These are phyloP conservation scores for Euleptes europaea DNA, from an alignment of 2,113 vertebrate genomes.

Conservation along the genomic window DNA sequence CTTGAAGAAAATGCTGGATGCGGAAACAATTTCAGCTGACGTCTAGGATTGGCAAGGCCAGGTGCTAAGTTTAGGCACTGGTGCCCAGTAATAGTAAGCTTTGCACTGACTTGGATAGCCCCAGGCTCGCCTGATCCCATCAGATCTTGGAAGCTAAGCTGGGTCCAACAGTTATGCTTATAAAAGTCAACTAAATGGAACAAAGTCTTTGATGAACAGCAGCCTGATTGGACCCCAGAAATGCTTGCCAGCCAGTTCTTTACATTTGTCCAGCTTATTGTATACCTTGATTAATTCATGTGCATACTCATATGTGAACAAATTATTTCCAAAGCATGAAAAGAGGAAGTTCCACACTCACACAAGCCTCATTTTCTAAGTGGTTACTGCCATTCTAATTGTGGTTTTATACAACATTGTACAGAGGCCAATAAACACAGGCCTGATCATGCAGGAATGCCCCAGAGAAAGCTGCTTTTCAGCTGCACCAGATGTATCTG, in stretches of 20 bases:
- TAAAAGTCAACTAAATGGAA: background rate
- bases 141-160: no score
- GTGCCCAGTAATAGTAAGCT: no score
- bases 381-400: conserved; percentile 2
- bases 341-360: background rate
- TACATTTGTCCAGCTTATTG: background rate
- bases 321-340: background rate
- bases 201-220: background rate
- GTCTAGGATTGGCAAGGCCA: no score
- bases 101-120: no score
- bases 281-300: background rate
- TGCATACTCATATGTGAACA: background rate
- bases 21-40: no score
- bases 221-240: background rate
- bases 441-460: background rate
- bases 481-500: no score
- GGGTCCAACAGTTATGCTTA: background rate
- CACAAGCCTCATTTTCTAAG: background rate
- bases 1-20: no score
- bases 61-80: no score
- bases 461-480: background rate
- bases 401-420: background rate
- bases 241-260: background rate
- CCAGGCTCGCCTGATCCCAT: no score
- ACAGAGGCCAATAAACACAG: background rate